phyloP scores from a whole-genome alignment of 2,113 vertebrate species.

The Mugil cephalus region DNA sequence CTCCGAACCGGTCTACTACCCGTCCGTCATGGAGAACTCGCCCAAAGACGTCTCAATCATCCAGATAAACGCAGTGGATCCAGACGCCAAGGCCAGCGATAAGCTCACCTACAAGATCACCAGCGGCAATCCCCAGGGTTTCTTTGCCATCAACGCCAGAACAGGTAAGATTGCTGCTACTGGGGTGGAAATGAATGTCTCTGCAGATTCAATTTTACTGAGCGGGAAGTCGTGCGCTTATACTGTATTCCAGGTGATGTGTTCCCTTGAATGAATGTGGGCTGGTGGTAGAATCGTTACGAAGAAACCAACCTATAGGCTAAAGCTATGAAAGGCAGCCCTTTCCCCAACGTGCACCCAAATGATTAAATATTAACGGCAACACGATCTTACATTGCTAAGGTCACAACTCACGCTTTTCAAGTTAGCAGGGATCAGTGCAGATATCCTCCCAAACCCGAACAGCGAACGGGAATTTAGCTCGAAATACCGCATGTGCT shows the following conservation, averaged over 20 bases:
- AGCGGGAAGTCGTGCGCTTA: constrained; percentile 5
- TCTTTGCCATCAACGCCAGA: constrained; percentile 92
- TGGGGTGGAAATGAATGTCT: background rate
- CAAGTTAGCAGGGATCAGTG: background rate
- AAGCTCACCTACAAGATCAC: constrained; percentile 94
- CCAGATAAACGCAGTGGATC: constrained; percentile 93
- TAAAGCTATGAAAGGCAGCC: background rate
- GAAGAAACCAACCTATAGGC: background rate
- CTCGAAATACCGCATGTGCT: background rate
- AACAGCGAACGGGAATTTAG: background rate
- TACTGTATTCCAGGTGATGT: constrained; percentile 6
- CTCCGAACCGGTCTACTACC: constrained; percentile 94
- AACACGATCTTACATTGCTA: background rate
- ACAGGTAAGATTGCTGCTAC: constrained; percentile 86
- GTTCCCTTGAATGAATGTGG: constrained; percentile 2
- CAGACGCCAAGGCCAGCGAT: constrained; percentile 91
- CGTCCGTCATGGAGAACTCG: constrained; percentile 94
- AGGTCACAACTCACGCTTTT: constrained; percentile 1
- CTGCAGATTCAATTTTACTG: constrained; percentile 12
- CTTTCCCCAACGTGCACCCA: background rate
- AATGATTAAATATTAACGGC: background rate
- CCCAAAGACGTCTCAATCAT: constrained; percentile 95
- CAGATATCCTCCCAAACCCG: background rate
- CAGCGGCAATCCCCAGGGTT: constrained; percentile 98
- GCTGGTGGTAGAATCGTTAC: background rate